Evolutionary conservation across 1,140 invertebrate species (phyloP).

Genomic region (Drosophila santomea): DNA sequence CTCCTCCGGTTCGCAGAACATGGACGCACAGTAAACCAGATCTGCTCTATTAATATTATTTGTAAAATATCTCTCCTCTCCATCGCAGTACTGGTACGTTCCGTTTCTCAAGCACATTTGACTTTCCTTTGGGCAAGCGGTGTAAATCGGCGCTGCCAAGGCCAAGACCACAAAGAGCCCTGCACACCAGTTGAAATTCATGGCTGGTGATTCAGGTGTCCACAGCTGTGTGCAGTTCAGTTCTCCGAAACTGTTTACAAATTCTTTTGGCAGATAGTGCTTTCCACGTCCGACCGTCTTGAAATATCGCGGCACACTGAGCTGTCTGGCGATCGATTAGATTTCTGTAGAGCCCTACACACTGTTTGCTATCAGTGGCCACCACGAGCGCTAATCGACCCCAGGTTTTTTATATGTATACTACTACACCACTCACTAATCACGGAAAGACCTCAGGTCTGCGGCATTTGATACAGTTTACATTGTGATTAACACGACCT

Average conservation of each 20-base stretch:
- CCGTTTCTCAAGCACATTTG: slow-evolving; percentile 24
- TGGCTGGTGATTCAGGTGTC: slow-evolving; percentile 52
- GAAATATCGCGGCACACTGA: slow-evolving; percentile 39
- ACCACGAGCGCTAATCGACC: slow-evolving; percentile 50
- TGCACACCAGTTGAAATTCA: slow-evolving; percentile 29
- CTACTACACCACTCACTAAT: background rate
- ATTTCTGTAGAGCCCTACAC: slow-evolving; percentile 10
- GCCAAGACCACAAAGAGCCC: slow-evolving; percentile 22
- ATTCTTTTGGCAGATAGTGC: background rate
- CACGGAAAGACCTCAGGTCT: slow-evolving; percentile 1
- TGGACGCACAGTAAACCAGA: slow-evolving; percentile 39
- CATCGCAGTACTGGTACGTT: background rate
- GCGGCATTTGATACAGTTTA: slow-evolving; percentile 25
- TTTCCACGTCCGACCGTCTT: slow-evolving; percentile 35
- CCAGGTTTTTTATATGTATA: slow-evolving; percentile 1
- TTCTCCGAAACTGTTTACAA: slow-evolving; percentile 12
- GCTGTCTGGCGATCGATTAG: slow-evolving; percentile 21
- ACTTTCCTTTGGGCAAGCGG: slow-evolving; percentile 21
- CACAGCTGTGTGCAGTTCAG: slow-evolving; percentile 27
- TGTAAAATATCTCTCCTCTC: background rate
- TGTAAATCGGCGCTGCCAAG: background rate
- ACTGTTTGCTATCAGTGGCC: slow-evolving; percentile 43
- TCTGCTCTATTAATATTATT: too few relatives aligned
- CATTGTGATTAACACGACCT: slow-evolving; percentile 41
- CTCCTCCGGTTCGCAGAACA: slow-evolving; percentile 54